A percentile compares a stretch with the other conserved stretches of the same genome.
phyloP scores from a whole-genome alignment of 1,140 invertebrate genomes.

The Meteorus sp. region DNA sequence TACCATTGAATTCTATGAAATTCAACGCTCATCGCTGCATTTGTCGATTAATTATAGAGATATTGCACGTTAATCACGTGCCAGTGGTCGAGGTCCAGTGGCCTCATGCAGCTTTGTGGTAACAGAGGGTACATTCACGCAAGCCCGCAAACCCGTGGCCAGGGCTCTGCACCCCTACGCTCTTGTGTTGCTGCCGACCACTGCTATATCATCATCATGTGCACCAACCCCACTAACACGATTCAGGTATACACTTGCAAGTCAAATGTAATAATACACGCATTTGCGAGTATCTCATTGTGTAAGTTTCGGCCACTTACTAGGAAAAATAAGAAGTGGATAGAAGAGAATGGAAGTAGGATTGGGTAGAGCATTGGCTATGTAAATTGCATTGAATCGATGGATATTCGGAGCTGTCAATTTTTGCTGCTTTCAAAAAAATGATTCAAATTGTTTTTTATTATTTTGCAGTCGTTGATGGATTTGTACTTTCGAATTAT shows the following conservation, averaged over 20 bases:
- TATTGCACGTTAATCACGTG: conserved; percentile 40
- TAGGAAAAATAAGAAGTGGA: background rate
- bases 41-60: conserved; percentile 45
- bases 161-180: background rate
- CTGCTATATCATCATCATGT: conserved; percentile 4
- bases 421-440: too few species aligned
- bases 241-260: conserved; percentile 22
- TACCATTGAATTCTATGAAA: background rate
- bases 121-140: conserved; percentile 23
- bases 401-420: too few species aligned
- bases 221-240: background rate
- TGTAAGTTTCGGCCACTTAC: background rate
- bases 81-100: conserved; percentile 31
- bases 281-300: conserved; percentile 6
- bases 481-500: too few species aligned
- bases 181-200: background rate
- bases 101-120: conserved; percentile 19
- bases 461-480: too few species aligned
- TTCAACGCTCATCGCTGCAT: conserved; percentile 5
- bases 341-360: background rate
- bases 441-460: too few species aligned
- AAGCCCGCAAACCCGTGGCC: conserved; percentile 20
- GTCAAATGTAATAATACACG: conserved; percentile 23
- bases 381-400: too few species aligned
- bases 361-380: too few species aligned